Evolutionary conservation across 2,113 vertebrate genomes (phyloP), one percentile per base, ranked within the genome.

Genomic region (Urocolius indicus): DNA sequence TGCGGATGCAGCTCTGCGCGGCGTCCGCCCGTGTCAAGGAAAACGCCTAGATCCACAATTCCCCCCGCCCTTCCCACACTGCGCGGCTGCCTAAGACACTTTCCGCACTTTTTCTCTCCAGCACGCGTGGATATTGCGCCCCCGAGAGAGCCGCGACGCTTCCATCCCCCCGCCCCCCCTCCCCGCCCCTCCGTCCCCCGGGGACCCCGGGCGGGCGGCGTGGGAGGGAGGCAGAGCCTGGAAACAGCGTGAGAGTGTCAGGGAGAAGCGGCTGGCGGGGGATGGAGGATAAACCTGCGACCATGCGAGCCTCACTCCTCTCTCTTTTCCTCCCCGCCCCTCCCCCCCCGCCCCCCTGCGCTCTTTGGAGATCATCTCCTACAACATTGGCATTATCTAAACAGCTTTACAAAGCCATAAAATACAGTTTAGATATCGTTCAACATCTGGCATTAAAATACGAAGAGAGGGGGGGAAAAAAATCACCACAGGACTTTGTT

Each of bases 371-470:
- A 95, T 73, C 88, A 61, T 80, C 93, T 77, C 74, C 87, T 69
- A 20, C 75, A 51, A 87, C 83, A 72, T 51, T 30, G 49, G 80
- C 67, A 58, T 89, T 94, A 93, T 89, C 97, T 61, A 89, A 93
- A 93, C 94, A 89, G 89, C 67, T 90, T 73, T 95, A 68, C 48
- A 62, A 85, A 94, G 81, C 96, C 75, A 89, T 96, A 92, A 84
- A 95, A 67, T n/a, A 84, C 74, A 92, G 78, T 92, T 96, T 92
- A 96, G 85, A 89, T 90, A 93, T 59, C 65, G 86, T 65, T 93
- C 96, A 72, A 96, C 97, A 98, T 98, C 98, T 98, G 97, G 97
- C 88, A 82, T 92, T 72, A 92, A 96, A 96, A 95, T 89, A 81
- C 18, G 84, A 89, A 74, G 49, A 17, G 8, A 52, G 55, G 9